Evolutionary conservation across 53 echinoderm and acorn worm genomes (phyloP).

Genomic region (Apostichopus leukothele): DNA sequence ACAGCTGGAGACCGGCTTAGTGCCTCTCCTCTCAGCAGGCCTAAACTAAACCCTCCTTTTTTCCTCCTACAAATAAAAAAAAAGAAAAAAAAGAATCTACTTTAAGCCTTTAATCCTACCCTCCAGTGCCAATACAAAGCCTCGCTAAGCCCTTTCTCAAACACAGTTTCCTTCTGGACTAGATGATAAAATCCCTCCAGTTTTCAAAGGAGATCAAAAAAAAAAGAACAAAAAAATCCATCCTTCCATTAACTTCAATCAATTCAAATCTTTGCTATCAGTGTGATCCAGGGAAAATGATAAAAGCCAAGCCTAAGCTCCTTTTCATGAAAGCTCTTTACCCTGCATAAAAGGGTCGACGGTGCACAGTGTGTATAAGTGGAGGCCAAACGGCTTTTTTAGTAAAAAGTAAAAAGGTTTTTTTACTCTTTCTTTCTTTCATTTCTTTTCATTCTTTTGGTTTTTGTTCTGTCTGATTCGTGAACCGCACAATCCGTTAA

Average conservation of each 20-base stretch:
- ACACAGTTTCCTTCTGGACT: constrained; percentile 36
- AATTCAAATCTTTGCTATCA: constrained; percentile 11
- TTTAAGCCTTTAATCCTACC: constrained; percentile 47
- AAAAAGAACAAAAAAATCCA: background rate
- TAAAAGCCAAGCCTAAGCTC: constrained; percentile 9
- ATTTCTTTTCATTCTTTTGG: background rate
- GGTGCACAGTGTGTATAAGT: background rate
- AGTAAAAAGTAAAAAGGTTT: background rate
- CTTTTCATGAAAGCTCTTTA: constrained; percentile 14
- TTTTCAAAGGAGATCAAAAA: background rate
- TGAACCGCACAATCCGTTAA: constrained; percentile 28
- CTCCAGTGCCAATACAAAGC: constrained; percentile 37
- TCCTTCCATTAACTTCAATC: constrained; percentile 26
- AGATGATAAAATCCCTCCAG: constrained; percentile 24
- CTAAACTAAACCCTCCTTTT: background rate
- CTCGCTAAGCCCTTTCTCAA: constrained; percentile 33
- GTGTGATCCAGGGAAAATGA: constrained; percentile 24
- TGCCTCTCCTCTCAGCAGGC: background rate
- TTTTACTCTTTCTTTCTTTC: background rate
- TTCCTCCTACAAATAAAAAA: constrained; percentile 12
- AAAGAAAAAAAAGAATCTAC: background rate
- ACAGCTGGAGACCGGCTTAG: background rate
- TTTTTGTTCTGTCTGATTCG: background rate
- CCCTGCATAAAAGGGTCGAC: constrained; percentile 21
- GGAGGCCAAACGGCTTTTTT: constrained; percentile 42